Evolutionary conservation across 2,113 vertebrate species (phyloP), one percentile per base, ranked within the genome.

Genomic region (Corythaixoides concolor): DNA sequence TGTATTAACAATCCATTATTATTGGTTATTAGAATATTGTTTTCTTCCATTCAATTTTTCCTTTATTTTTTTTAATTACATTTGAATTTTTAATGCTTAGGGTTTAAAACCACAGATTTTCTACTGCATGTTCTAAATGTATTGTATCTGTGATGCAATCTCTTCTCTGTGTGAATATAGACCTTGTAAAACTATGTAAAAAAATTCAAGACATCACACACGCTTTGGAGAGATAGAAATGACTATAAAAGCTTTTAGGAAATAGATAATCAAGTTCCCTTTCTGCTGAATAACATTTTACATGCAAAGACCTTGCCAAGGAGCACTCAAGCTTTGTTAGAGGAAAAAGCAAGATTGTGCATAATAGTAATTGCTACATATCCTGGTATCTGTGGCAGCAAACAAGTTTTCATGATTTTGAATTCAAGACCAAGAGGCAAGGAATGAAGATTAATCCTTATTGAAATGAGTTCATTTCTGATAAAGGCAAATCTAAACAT

Each of bases 301-400:
- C 41, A 30, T 67, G 41, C 59, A 70, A 26, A 86, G 35, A 88
- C 69, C 59, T 89, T 83, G 72, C 59, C 75, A 88, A 63, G 56
- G 45, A 80, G 22, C 41, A 74, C 72, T 93, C n/a, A 86, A 41
- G 55, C 58, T 86, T 92, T 93, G 45, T 80, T 74, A 58, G 75
- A 64, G 12, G 45, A 66, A 88, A 75, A 92, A 35, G 47, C 8
- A 85, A 90, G 50, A 56, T 13, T 89, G 22, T 85, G 43, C 27
- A 18, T 75, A 88, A 56, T 28, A 41, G 39, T 81, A 64, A 69
- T 78, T 85, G 33, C 33, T 79, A 59, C 21, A 21, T 64, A 49
- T 50, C 6, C 9, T 89, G 3, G 4, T 39, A 53, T 59, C 21
- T 93, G 39, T 75, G 9, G 11, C 21, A 88, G 55, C 13, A 87